Conservation (phyloP, 2,888 invertebrate species). For the Cerastis leucographa region DNA sequence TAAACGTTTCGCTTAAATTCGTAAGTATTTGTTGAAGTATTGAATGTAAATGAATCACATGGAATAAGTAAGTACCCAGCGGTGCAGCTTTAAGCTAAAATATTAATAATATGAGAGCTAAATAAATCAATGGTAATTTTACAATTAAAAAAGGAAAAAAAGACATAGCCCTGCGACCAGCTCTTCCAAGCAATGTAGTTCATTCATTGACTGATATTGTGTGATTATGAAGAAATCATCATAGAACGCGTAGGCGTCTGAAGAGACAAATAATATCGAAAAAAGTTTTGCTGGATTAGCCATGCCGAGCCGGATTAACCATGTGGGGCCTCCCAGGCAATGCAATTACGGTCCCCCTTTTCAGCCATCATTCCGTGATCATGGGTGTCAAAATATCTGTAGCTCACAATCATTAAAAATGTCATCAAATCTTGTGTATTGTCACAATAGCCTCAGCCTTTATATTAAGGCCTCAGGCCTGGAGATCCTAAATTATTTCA, state of each 20-base stretch:
- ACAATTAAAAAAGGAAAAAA: neutral
- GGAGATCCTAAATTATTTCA: no score
- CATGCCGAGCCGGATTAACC: no score
- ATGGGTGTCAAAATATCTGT: no score
- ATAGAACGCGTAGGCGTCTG: neutral
- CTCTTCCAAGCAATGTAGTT: neutral
- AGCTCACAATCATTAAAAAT: no score
- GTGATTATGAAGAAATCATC: neutral
- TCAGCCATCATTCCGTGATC: no score
- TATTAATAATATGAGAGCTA: neutral
- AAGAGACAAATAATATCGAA: neutral
- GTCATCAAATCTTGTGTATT: no score
- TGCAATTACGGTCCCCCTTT: no score
- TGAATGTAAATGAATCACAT: neutral
- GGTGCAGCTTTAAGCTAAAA: neutral
- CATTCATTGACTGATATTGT: neutral
- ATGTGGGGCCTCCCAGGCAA: no score
- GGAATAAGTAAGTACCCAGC: neutral
- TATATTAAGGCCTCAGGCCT: no score
- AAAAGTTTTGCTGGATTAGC: neutral
- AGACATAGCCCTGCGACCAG: neutral
- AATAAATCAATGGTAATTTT: neutral
- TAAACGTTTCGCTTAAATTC: slow-evolving; percentile 25
- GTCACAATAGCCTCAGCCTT: no score
- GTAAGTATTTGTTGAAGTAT: slow-evolving; percentile 22